Evolutionary conservation across 2,797 vertebrate species (phyloP).

Genomic region (Manis crassicaudata): DNA sequence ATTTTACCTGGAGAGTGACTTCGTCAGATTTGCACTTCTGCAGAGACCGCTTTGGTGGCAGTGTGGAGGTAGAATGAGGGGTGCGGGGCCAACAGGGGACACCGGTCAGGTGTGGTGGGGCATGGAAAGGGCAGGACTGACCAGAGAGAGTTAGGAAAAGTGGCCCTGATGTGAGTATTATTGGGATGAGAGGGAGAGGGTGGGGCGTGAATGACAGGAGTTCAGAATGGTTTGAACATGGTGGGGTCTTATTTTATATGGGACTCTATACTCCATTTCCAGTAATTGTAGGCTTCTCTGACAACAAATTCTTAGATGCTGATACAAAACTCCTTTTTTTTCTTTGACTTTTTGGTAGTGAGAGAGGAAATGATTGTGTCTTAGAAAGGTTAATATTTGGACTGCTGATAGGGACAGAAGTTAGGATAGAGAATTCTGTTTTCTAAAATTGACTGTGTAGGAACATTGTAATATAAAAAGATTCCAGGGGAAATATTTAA

Average conservation of each 20-base stretch:
- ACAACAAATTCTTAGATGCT: not conserved
- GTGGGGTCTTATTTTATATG: not conserved
- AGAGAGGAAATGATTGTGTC: not conserved
- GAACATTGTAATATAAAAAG: not conserved
- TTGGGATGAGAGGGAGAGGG: not conserved
- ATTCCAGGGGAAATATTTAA: conserved; percentile 21
- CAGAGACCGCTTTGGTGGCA: not conserved
- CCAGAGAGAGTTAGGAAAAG: not conserved
- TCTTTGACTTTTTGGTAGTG: not conserved
- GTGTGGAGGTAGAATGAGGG: no score
- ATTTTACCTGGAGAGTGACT: fast-evolving
- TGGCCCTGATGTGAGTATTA: not conserved
- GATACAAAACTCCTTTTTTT: not conserved
- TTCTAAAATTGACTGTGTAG: not conserved
- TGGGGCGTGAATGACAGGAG: not conserved
- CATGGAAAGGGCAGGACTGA: not conserved
- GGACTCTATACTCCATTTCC: not conserved
- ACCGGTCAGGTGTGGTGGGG: not conserved
- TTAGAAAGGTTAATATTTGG: not conserved
- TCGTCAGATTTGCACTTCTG: not conserved
- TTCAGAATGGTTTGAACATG: not conserved
- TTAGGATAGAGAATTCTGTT: not conserved
- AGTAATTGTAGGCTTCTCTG: not conserved
- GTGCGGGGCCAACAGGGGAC: not conserved
- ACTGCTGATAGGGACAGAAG: not conserved